Conservation (phyloP, 2,113 vertebrate genomes). For the Peromyscus leucopus region DNA sequence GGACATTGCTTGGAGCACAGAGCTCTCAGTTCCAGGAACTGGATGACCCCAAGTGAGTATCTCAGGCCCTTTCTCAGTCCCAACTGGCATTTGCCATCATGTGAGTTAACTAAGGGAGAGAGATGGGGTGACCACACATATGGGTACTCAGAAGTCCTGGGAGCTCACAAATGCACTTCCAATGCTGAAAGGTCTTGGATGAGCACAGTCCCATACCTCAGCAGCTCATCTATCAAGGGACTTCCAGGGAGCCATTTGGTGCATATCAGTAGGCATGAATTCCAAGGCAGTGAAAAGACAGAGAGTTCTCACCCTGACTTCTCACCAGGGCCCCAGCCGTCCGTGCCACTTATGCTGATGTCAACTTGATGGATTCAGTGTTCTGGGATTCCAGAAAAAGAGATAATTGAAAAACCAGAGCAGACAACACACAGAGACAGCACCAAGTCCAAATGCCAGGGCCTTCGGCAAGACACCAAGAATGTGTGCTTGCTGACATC, state of each 20-base stretch:
- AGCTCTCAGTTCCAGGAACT: neutral
- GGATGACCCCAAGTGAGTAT: neutral
- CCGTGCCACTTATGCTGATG: neutral
- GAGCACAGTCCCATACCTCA: too few species aligned
- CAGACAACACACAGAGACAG: neutral
- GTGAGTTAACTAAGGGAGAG: neutral
- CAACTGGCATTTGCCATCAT: neutral
- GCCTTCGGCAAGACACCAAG: neutral
- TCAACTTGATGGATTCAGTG: neutral
- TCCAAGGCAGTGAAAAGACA: neutral
- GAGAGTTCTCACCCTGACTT: neutral
- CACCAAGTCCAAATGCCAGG: neutral
- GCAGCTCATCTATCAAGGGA: neutral
- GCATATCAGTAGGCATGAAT: neutral
- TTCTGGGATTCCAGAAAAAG: neutral
- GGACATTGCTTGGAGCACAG: neutral
- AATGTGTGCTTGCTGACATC: neutral
- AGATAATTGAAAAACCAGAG: neutral
- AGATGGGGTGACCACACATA: fast-evolving
- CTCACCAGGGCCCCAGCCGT: neutral
- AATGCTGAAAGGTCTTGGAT: neutral
- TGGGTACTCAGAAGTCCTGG: neutral
- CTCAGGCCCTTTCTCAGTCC: neutral
- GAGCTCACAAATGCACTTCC: neutral
- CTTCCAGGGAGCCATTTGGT: neutral